Base-by-base conservation (phyloP, 64 coral and sea anemone genomes). In the Orbicella faveolata region DNA sequence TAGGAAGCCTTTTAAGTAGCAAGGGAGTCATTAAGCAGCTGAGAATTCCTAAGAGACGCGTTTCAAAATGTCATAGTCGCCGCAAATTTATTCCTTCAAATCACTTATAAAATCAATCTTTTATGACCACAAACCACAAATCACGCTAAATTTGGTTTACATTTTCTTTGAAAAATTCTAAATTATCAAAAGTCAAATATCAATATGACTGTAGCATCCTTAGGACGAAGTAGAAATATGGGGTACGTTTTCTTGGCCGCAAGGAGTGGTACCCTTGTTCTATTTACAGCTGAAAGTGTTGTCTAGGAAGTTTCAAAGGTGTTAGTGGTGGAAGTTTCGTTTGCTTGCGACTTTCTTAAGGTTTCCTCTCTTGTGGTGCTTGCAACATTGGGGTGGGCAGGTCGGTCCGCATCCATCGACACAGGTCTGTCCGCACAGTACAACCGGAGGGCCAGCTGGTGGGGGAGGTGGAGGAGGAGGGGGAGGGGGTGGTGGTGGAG, bases 1-100 rank as follows among this genome's bases (percentile, higher is more conserved):
- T 87, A 63, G 75, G 93, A 94, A 94, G 93, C 93, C 93, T 94
- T 94, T 17, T 73, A 9, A 63, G 57, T 14, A 52, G 37, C 18
- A 35, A 72, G 69, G 4, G 34, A 79, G 9, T 59, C 55, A 16
- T 9, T 11, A 10, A 70, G 67, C 21, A 70, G 25, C 0, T 26
- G 21, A 25, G 67, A 70, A 79, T 15, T 79, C 4, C 25, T 23
- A 61, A 59, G 77, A 54, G 61, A 59, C 7, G 19, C 57, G 18
- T 59, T 1, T 59, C 41, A 33, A 73, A 52, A 85, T 19, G 12
- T 73, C 23, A 15, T 44, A 85, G 39, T 73, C 82, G 52, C 2
- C 13, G 36, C 19, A 85, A 70, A 73, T 85, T 85, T 85, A 85
- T 85, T 85, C 36, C 63, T 85, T 72, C 21, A 72, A 72, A 73